Base-by-base conservation (phyloP, 2,797 vertebrate genomes). In the Sorex maritimensis region DNA sequence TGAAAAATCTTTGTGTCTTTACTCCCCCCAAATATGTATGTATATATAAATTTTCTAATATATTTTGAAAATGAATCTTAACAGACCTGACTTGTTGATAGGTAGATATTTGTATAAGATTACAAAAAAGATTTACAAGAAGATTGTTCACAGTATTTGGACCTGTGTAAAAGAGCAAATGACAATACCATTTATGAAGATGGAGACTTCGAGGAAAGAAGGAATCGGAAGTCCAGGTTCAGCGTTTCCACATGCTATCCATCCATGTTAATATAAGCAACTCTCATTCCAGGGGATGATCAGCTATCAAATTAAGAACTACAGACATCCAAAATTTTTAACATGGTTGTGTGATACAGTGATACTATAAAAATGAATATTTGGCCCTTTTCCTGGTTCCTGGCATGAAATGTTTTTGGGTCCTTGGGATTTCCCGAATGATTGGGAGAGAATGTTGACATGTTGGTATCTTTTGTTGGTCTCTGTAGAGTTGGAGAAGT, bases 271-370 rank as follows among this genome's bases (percentile, higher is more conserved):
- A 88, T 17, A 87, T 67, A 49, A 2, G 34, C 81, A 44, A 14
- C 12, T 17, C 13, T 55, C 55, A 67, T 49, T 38, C n/a, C 68
- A 83, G 30, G 65, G 83, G 24, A 58, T 67, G 24, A 68, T 68
- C 4, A 87, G 14, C 23, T 21, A 67, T 68, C 12, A 68, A 30
- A 12, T 1, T 81, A 71, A 61, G 15, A 34, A 68, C 41, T 61
- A 81, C n/a, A 46, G 80, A 81, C 83, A 86, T n/a, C 63, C 28
- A 17, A 86, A 73, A 23, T 49, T 65, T 86, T 84, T 77, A 75
- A 55, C 30, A 26, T 8, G n/a, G 44, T 82, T 34, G 28, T 7
- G 17, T 49, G 34, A 89, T 85, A 49, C 13, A 58, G 8, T 74
- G 68, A 58, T 73, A 74, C 34, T 38, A 61, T 71, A 80, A 63